Conservation (phyloP, 1,140 invertebrate species). For the Telenomus remus region DNA sequence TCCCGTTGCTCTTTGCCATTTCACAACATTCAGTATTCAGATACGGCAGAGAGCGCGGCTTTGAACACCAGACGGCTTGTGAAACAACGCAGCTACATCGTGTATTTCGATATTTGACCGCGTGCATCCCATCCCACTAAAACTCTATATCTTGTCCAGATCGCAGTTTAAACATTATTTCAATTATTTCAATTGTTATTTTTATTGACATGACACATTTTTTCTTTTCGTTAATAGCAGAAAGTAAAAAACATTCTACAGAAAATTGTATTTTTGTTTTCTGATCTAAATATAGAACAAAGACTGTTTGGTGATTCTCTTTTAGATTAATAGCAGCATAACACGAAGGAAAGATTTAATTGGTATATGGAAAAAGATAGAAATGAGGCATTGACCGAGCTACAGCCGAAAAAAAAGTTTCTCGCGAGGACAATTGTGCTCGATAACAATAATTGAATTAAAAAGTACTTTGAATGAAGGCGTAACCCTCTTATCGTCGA, state of each 20-base stretch:
- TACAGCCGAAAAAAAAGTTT: slow-evolving; percentile 10
- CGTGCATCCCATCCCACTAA: slow-evolving; percentile 1
- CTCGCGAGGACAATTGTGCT: slow-evolving; percentile 8
- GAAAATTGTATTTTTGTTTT: no score
- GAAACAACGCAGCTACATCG: slow-evolving; percentile 17
- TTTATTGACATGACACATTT: no score
- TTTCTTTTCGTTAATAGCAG: no score
- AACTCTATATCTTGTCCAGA: slow-evolving; percentile 6
- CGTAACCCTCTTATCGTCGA: slow-evolving; percentile 17
- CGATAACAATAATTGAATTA: slow-evolving; percentile 28
- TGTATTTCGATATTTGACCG: slow-evolving; percentile 1
- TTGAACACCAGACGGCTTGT: background rate
- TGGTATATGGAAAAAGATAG: background rate
- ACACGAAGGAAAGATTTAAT: no score
- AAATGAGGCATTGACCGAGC: background rate
- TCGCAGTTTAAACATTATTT: slow-evolving; percentile 13
- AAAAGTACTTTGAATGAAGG: slow-evolving; percentile 30
- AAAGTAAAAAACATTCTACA: no score
- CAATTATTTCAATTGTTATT: no score
- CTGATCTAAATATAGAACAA: background rate
- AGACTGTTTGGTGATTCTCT: background rate
- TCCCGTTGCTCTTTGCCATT: slow-evolving; percentile 8
- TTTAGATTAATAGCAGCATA: no score
- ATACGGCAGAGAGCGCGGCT: slow-evolving; percentile 1
- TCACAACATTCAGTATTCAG: slow-evolving; percentile 5